Evolutionary conservation across 2,888 invertebrate genomes (phyloP), one percentile per base, ranked within the genome.

Genomic region (Dasysyrphus albostriatus): DNA sequence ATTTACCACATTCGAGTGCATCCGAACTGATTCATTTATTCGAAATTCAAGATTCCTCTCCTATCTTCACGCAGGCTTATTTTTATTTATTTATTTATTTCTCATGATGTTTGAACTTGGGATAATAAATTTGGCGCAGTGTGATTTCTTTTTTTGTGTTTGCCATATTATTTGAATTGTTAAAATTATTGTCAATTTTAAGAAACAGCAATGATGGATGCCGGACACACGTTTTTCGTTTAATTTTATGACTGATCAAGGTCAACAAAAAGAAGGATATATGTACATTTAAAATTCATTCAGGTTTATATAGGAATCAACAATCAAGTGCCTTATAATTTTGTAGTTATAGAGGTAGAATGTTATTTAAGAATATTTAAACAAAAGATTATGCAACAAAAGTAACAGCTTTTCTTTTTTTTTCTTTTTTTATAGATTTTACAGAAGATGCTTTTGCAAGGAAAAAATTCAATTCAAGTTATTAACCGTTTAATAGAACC

Each of bases 121-220:
- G 3, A 34, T 19, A 61, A 16, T 19, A 16, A 74, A 67, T 85
- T 69, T 59, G 54, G 73, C 12, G 34, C 61, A 77, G 81, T 77
- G 81, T 77, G 81, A 73, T 77, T 10, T 74, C 82, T 47, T 69
- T 34, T 16, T 49, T 10, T n/a, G n/a, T n/a, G n/a, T n/a, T n/a
- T n/a, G n/a, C 47, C 10, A 3, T 24, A 9, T 37, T 56, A 85
- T 85, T 82, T 85, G 74, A 77, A 85, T 85, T 78, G 82, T 49
- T 70, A 82, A 85, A 82, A 59, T 81, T 84, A 12, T 44, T 47
- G 59, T 77, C 77, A 69, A 56, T 32, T 54, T 39, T 12, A 19
- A 19, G 42, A 12, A 14, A 51, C 34, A 59, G 37, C 65, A 24
- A 37, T 37, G 67, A 34, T 47, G 34, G 37, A 24, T n/a, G n/a